phyloP scores from a whole-genome alignment of 1,140 invertebrate species.

The Brachionus rotundiformis region DNA sequence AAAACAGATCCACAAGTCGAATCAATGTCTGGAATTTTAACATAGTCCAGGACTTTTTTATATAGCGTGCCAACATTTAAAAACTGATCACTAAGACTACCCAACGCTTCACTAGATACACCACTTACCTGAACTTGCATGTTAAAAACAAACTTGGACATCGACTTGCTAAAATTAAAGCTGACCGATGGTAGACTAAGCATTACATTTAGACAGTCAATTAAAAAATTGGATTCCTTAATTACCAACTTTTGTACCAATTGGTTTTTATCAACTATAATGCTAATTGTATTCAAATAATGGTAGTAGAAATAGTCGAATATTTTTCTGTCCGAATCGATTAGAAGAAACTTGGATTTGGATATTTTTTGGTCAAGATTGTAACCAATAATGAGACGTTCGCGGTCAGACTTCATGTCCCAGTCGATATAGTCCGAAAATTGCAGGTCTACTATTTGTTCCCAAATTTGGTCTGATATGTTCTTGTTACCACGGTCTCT shows the following conservation, averaged over 20 bases:
- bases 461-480: conserved; percentile 8
- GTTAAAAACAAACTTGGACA: conserved; percentile 26
- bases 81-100: background rate
- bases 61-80: background rate
- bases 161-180: background rate
- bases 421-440: conserved; percentile 27
- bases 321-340: background rate
- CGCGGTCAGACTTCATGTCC: background rate
- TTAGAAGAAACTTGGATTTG: background rate
- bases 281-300: conserved; percentile 37
- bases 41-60: background rate
- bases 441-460: background rate
- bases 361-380: conserved; percentile 14
- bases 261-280: background rate
- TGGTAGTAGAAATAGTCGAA: conserved; percentile 46
- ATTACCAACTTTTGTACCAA: background rate
- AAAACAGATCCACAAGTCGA: conserved; percentile 23
- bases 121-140: conserved; percentile 14
- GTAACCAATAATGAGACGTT: background rate
- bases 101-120: conserved; percentile 37
- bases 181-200: conserved; percentile 26
- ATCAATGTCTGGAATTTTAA: background rate
- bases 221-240: background rate
- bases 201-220: conserved; percentile 20
- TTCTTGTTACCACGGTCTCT: too few relatives aligned